Conservation (phyloP, 2,888 invertebrate genomes). For the Adelognathus sp. region DNA sequence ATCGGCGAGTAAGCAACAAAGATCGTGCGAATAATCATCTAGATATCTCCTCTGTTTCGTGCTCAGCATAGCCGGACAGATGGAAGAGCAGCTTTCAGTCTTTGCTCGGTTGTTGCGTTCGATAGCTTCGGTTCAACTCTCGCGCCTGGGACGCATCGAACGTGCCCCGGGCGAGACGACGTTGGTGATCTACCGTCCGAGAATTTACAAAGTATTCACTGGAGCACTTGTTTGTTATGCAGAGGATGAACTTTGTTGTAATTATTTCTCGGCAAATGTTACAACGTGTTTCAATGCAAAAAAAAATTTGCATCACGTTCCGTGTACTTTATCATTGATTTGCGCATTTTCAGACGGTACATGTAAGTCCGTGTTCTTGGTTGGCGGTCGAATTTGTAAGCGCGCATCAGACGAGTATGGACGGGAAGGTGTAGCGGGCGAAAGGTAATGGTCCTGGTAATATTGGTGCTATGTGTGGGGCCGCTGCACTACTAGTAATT, state of each 20-base stretch:
- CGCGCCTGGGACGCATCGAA: constrained; percentile 70
- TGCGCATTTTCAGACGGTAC: constrained; percentile 10
- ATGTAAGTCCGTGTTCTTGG: neutral
- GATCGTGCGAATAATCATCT: constrained; percentile 76
- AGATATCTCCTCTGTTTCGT: constrained; percentile 70
- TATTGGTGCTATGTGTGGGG: constrained; percentile 73
- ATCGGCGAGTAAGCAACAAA: constrained; percentile 48
- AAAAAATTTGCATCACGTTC: constrained; percentile 2
- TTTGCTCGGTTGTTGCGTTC: constrained; percentile 66
- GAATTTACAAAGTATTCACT: constrained; percentile 67
- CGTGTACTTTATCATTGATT: constrained; percentile 51
- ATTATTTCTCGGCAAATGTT: constrained; percentile 2
- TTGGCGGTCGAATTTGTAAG: constrained; percentile 72
- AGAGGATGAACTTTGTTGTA: neutral
- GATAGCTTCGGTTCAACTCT: constrained; percentile 72
- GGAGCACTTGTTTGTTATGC: neutral
- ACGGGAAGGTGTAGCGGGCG: constrained; percentile 73
- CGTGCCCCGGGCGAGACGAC: constrained; percentile 74
- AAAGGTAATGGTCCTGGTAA: constrained; percentile 79
- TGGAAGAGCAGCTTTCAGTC: constrained; percentile 1
- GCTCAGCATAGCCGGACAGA: neutral
- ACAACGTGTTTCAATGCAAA: constrained; percentile 17
- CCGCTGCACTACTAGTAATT: constrained; percentile 81
- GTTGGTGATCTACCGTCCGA: constrained; percentile 75
- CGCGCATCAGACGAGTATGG: constrained; percentile 69